Base-by-base conservation (phyloP, 2,888 invertebrate species). In the Sesia apiformis region DNA sequence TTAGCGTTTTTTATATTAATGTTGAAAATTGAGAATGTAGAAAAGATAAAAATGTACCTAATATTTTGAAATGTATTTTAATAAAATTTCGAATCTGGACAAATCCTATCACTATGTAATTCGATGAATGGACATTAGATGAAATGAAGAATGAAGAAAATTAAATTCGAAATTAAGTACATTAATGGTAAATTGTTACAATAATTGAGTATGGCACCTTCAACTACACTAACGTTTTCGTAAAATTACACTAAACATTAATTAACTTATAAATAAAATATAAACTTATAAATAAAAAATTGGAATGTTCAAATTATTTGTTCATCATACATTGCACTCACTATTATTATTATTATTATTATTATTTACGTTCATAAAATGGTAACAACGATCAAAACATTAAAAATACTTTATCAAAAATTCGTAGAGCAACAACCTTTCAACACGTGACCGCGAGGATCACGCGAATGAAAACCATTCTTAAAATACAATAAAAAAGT, bases 131-230 rank as follows among this genome's bases (percentile, higher is more conserved):
- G 63, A 67, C 57, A 64, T 60, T 62, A 57, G 55, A 63, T 61
- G 54, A 64, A 59, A 62, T 63, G 60, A 58, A 66, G 59, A 59
- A 62, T 63, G 60, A 58, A 66, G 59, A 58, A 65, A 64, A 60
- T 64, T 55, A 69, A 63, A 61, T 66, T 66, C 66, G 66, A 73
- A 76, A 76, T 84, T 87, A 86, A 87, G 85, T 85, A 87, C 86
- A 83, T 77, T 71, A 61, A 72, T 70, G 66, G 23, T 23, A 23
- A 23, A 69, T 42, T 6, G 42, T 72, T 74, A 68, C 64, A 74
- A 67, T 66, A 76, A 77, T 73, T 74, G 78, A 76, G 68, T 84
- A 88, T 88, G 87, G 87, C 87, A 87, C 81, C 86, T 72, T 72
- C 67, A 75, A 74, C 74, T 74, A 75, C 64, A 60, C 23, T 23